phyloP scores from a whole-genome alignment of 2,888 invertebrate genomes.

The Epsilonema sp. region DNA sequence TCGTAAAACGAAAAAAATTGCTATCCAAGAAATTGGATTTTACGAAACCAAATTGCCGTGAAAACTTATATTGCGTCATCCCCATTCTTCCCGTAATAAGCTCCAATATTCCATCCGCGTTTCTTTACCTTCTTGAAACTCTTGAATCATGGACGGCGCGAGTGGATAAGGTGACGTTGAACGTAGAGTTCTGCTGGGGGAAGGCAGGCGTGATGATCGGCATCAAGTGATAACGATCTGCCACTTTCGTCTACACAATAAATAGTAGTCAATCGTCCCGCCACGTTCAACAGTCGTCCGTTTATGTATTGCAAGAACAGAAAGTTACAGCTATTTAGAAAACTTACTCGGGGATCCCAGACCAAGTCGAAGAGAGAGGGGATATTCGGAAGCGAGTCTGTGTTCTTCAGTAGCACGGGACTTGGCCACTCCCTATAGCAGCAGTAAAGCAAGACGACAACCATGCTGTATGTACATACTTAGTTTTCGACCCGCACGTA shows the following conservation, averaged over 20 bases:
- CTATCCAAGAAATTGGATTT: no score
- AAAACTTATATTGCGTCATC: no score
- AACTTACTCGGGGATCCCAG: slow-evolving; percentile 67
- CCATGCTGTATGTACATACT: no score
- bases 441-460: slow-evolving; percentile 90
- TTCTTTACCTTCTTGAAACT: slow-evolving; percentile 52
- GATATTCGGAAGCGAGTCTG: slow-evolving; percentile 40
- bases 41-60: no score
- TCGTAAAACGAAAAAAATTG: no score
- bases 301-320: slow-evolving; percentile 4
- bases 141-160: slow-evolving; percentile 71
- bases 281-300: slow-evolving; percentile 4
- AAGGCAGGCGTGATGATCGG: slow-evolving; percentile 99
- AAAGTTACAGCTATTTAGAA: slow-evolving; percentile 6
- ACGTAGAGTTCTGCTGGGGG: slow-evolving; percentile 98
- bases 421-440: slow-evolving; percentile 87
- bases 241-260: slow-evolving; percentile 48
- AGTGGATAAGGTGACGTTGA: slow-evolving; percentile 84
- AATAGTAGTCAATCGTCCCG: slow-evolving; percentile 9
- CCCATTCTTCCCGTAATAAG: no score
- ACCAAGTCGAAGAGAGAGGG: slow-evolving; percentile 40
- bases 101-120: slow-evolving; percentile 64
- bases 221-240: slow-evolving; percentile 87
- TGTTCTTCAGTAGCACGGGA: slow-evolving; percentile 80
- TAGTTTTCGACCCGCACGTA: no score